Conservation (phyloP, 2,797 vertebrate species). For the Aratinga solstitialis region DNA sequence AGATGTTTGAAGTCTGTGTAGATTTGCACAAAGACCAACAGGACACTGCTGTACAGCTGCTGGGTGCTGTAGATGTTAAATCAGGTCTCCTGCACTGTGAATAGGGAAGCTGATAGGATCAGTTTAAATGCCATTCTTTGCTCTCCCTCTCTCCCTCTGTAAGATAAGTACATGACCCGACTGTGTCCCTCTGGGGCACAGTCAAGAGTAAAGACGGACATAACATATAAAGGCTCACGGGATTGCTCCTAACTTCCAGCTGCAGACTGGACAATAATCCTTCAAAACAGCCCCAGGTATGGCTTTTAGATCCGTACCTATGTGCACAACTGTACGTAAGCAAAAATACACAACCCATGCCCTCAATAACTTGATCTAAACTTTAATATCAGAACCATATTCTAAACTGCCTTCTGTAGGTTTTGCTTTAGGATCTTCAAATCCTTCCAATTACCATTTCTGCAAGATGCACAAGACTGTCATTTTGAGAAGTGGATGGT, state of each 20-base stretch:
- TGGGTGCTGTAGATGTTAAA: background rate
- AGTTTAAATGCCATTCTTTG: background rate
- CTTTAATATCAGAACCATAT: background rate
- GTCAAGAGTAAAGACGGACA: background rate
- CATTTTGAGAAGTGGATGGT: background rate
- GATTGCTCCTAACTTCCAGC: background rate
- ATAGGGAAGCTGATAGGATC: background rate
- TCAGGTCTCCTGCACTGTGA: background rate
- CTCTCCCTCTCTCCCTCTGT: background rate
- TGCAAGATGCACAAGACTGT: background rate
- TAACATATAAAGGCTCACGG: background rate
- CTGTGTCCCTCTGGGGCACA: background rate
- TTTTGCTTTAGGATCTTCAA: background rate
- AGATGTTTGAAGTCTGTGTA: background rate
- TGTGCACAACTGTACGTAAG: rapidly evolving
- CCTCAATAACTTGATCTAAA: background rate
- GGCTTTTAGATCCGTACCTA: background rate
- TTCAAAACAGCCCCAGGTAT: background rate
- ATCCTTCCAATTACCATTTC: background rate
- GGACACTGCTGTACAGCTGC: background rate
- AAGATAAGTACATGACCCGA: background rate
- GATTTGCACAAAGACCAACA: background rate
- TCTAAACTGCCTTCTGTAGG: background rate
- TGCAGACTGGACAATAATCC: background rate
- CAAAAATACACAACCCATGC: background rate